Conservation (phyloP, 2,888 invertebrate genomes). For the Crematogaster levior region DNA sequence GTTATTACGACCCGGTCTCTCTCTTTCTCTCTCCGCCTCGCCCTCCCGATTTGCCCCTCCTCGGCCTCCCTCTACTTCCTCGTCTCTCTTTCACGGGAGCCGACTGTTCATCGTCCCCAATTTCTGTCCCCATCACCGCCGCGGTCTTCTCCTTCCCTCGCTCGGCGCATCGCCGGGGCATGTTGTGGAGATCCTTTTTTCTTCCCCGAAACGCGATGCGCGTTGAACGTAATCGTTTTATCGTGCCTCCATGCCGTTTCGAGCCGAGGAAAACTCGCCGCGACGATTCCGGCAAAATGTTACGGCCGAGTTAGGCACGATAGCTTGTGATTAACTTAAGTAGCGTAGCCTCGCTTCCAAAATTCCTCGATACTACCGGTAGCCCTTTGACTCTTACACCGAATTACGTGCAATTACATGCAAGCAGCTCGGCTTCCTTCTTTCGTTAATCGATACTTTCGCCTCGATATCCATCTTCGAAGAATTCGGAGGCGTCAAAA, state of each 20-base stretch:
- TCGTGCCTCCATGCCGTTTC: slow-evolving; percentile 47
- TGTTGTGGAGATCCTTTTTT: slow-evolving; percentile 42
- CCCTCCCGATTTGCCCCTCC: background rate
- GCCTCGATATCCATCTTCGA: slow-evolving; percentile 9
- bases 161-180: background rate
- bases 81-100: slow-evolving; percentile 48
- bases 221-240: slow-evolving; percentile 49
- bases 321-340: slow-evolving; percentile 54
- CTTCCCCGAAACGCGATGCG: slow-evolving; percentile 45
- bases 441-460: slow-evolving; percentile 37
- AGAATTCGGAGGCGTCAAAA: slow-evolving; percentile 43
- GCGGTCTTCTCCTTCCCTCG: slow-evolving; percentile 1
- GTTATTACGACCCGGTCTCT: slow-evolving; percentile 76
- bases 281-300: slow-evolving; percentile 33
- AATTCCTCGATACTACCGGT: slow-evolving; percentile 34
- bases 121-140: slow-evolving; percentile 30
- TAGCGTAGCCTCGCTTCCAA: slow-evolving; percentile 51
- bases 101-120: slow-evolving; percentile 46
- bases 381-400: slow-evolving; percentile 23
- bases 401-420: slow-evolving; percentile 36
- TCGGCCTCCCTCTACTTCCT: slow-evolving; percentile 37
- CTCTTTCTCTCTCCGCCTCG: slow-evolving; percentile 44
- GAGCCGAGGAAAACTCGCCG: slow-evolving; percentile 36
- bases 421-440: slow-evolving; percentile 6
- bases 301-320: slow-evolving; percentile 51